Percentiles rank a stretch among this genome's conserved stretches.
These are phyloP conservation scores for Chrysopa pallens DNA, from an alignment of 1,140 invertebrate genomes.

Conservation along the genomic window DNA sequence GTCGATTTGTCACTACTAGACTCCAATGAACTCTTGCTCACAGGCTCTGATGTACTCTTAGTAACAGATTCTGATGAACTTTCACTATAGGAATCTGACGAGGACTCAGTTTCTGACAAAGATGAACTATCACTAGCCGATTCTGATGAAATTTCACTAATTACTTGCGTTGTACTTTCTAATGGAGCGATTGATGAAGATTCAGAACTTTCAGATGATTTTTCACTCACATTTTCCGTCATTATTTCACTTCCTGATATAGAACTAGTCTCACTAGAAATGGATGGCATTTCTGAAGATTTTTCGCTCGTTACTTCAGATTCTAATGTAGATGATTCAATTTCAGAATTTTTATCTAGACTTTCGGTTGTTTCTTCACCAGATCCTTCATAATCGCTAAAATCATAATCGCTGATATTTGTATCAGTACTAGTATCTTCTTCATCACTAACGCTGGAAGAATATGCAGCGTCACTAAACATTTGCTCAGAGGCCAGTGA, in stretches of 20 bases:
- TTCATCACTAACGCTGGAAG: constrained; percentile 14
- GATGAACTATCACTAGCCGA: constrained; percentile 4
- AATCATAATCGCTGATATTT: background rate
- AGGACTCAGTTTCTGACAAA: background rate
- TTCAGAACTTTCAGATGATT: constrained; percentile 2
- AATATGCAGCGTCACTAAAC: constrained; percentile 33
- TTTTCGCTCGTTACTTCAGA: constrained; percentile 3
- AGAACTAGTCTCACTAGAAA: constrained; percentile 4
- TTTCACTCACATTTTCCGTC: constrained; percentile 5
- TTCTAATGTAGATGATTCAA: constrained; percentile 4
- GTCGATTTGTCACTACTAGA: constrained; percentile 5
- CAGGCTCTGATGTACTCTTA: constrained; percentile 1
- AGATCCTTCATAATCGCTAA: constrained; percentile 10
- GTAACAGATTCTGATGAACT: constrained; percentile 5
- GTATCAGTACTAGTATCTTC: constrained; percentile 1
- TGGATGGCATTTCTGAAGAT: constrained; percentile 4
- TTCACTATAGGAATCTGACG: too few relatives aligned
- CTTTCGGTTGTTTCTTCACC: constrained; percentile 9
- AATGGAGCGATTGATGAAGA: background rate
- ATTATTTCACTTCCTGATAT: constrained; percentile 7
- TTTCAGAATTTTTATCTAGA: background rate
- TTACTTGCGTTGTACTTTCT: constrained; percentile 3
- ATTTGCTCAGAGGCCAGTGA: constrained; percentile 33
- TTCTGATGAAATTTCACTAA: constrained; percentile 2
- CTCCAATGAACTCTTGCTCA: constrained; percentile 1